phyloP scores from a whole-genome alignment of 2,888 invertebrate genomes.

The Lasioglossum malachurum region DNA sequence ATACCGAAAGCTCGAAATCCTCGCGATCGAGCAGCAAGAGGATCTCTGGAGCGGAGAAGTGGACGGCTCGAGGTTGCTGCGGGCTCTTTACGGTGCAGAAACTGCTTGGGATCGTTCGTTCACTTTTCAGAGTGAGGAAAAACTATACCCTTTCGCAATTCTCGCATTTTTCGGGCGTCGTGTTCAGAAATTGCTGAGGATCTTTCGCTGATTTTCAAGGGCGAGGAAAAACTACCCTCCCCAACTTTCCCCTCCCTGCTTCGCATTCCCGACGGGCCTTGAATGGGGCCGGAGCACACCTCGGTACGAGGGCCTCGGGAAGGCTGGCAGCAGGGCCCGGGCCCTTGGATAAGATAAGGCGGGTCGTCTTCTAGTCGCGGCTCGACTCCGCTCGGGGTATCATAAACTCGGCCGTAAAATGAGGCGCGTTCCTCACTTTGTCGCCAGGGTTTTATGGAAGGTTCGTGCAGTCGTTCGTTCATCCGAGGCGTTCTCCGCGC shows the following conservation, averaged over 20 bases:
- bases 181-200: too few species aligned
- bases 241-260: background rate
- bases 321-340: conserved; percentile 61
- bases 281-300: conserved; percentile 12
- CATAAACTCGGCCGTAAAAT: conserved; percentile 72
- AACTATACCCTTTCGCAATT: too few species aligned
- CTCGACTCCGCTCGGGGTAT: conserved; percentile 53
- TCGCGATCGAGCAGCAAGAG: conserved; percentile 20
- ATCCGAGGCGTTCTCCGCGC: background rate
- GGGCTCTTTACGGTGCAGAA: background rate
- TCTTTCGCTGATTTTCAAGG: too few species aligned
- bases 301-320: conserved; percentile 7
- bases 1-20: conserved; percentile 58
- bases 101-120: background rate
- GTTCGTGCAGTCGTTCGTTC: conserved; percentile 31
- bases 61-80: too few species aligned
- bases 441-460: conserved; percentile 71
- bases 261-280: conserved; percentile 21
- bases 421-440: conserved; percentile 73
- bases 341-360: conserved; percentile 70
- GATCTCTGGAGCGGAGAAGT: background rate
- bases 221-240: too few species aligned
- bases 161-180: too few species aligned
- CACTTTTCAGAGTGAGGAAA: background rate
- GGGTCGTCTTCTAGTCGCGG: conserved; percentile 54